Conservation (phyloP, 2,888 invertebrate genomes). For the Nysson spinosus region DNA sequence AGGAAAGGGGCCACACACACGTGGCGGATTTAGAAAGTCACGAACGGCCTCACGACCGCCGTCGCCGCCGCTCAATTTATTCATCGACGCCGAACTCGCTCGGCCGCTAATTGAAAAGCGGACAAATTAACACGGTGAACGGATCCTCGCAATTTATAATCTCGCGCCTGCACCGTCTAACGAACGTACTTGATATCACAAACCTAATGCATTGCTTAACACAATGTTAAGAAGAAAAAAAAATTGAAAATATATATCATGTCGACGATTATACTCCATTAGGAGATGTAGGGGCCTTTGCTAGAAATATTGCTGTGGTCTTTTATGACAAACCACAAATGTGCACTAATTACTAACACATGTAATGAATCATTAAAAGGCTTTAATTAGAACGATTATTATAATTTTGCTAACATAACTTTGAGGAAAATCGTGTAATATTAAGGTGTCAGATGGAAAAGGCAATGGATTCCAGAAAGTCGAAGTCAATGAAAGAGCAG, state of each 20-base stretch:
- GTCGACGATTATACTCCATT: no score
- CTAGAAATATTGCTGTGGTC: no score
- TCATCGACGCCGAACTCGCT: conserved; percentile 51
- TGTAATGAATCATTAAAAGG: no score
- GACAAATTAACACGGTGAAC: conserved; percentile 64
- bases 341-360: no score
- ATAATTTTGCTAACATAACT: no score
- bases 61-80: conserved; percentile 53
- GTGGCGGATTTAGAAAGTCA: conserved; percentile 58
- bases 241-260: no score
- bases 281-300: no score
- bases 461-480: background rate
- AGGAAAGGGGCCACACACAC: conserved; percentile 27
- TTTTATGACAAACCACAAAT: no score
- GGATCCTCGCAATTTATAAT: conserved; percentile 63
- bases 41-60: conserved; percentile 34
- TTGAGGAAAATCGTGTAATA: background rate
- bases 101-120: conserved; percentile 66
- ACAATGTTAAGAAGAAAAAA: no score
- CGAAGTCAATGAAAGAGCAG: conserved; percentile 19
- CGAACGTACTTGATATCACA: conserved; percentile 25
- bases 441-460: no score
- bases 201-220: no score
- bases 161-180: conserved; percentile 39
- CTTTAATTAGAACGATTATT: no score